These are phyloP conservation scores for Vesta saturnalis DNA, from an alignment of 2,888 invertebrate species.

Conservation along the genomic window DNA sequence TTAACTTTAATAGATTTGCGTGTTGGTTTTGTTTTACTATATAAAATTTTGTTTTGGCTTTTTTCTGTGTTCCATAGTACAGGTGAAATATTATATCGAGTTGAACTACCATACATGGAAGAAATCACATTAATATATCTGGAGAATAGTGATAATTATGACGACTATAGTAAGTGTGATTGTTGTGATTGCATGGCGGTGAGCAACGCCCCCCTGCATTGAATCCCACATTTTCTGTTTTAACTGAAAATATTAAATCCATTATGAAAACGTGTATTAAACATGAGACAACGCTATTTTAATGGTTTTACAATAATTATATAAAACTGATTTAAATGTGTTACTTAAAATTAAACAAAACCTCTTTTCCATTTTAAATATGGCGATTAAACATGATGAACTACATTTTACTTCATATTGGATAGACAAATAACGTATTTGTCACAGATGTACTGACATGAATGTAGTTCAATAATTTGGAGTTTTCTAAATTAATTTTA, in stretches of 20 bases:
- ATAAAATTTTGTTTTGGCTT: conserved; percentile 63
- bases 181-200: conserved; percentile 70
- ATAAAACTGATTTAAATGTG: neutral
- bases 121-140: conserved; percentile 93
- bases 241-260: conserved; percentile 30
- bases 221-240: conserved; percentile 33
- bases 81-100: conserved; percentile 93
- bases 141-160: conserved; percentile 79
- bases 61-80: conserved; percentile 67
- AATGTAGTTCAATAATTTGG: conserved; percentile 8
- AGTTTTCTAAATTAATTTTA: neutral
- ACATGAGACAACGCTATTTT: conserved; percentile 13
- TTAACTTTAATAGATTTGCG: conserved; percentile 43
- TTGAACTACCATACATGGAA: conserved; percentile 93
- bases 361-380: conserved; percentile 12
- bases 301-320: conserved; percentile 4
- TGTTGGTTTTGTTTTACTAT: conserved; percentile 57
- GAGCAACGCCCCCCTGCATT: conserved; percentile 39
- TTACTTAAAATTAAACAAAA: neutral
- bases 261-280: conserved; percentile 21
- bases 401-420: conserved; percentile 7
- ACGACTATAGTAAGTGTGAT: conserved; percentile 72
- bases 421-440: too few species aligned
- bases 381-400: conserved; percentile 20
- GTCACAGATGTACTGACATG: too few species aligned